These are phyloP conservation scores for Paratilapia polleni DNA, from an alignment of 2,113 vertebrate genomes.

Conservation along the genomic window DNA sequence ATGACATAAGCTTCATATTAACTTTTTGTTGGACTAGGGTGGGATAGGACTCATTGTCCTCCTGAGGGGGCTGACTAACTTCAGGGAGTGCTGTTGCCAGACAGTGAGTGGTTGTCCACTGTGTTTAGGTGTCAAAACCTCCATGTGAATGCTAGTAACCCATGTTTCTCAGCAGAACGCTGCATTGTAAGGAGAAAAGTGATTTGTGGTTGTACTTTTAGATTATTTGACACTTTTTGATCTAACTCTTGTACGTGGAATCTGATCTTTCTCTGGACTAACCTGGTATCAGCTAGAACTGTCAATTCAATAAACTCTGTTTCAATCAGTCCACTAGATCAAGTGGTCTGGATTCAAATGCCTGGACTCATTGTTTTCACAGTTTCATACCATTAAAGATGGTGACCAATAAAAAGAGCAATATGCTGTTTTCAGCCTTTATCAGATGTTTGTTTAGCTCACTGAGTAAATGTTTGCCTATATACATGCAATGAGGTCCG, in stretches of 20 bases:
- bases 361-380: background rate
- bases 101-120: background rate
- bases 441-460: no score
- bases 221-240: no score
- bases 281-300: background rate
- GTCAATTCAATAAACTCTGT: no score
- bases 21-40: no score
- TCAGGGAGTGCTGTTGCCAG: background rate
- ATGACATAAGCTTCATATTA: no score
- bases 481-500: no score
- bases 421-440: background rate
- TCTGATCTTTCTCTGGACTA: no score
- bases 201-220: no score
- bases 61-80: no score
- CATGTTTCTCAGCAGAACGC: background rate
- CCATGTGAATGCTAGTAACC: background rate
- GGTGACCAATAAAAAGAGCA: background rate
- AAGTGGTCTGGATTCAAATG: background rate
- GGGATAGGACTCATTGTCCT: background rate
- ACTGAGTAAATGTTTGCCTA: no score
- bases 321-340: background rate
- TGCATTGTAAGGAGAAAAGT: no score
- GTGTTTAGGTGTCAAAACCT: background rate
- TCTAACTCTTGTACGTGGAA: background rate
- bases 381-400: background rate